Evolutionary conservation across 2,888 invertebrate genomes (phyloP), one percentile per base, ranked within the genome.

Genomic region (Myopa tessellatipennis): DNA sequence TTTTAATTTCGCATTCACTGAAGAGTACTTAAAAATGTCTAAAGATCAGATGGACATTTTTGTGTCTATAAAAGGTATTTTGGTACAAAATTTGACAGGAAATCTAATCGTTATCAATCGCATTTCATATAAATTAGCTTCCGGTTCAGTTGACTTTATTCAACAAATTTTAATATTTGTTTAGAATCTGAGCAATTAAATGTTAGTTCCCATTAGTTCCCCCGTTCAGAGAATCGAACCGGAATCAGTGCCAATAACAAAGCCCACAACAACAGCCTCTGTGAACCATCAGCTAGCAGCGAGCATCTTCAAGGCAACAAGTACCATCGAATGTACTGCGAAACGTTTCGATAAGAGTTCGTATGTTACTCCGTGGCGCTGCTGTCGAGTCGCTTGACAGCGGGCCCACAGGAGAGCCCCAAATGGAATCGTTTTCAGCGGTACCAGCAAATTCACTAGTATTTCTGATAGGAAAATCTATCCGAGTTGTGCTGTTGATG

Each of bases 331-430:
- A 45, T 36, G 36, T n/a, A 60, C 71, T 72, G 74, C 36, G 74
- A 74, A 74, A 74, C 63, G 63, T 10, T 45, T 45, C 63, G 74
- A 74, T 74, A 74, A 74, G 74, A 65, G 52, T 16, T 38, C 26
- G 26, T 1, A 34, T 63, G 74, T 74, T 16, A 63, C n/a, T 63
- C 52, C 38, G 16, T 74, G 63, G 74, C 74, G 74, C 65, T 45
- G 74, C 65, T 45, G 45, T 52, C 36, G 63, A 14, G 63, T 8
- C 50, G 65, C 34, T 36, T 50, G 34, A 52, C 50, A 50, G 26
- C 26, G 14, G 14, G 40, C 7, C 61, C 50, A 18, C 40, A 26
- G 36, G 65, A 65, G 65, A 34, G 18, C 58, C 36, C 16, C 36
- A 58, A 6, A 45, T 1, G 45, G 10, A 10, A 45, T 63, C 52